Base-by-base conservation (phyloP, 2,888 invertebrate genomes). In the Orgyia antiqua region DNA sequence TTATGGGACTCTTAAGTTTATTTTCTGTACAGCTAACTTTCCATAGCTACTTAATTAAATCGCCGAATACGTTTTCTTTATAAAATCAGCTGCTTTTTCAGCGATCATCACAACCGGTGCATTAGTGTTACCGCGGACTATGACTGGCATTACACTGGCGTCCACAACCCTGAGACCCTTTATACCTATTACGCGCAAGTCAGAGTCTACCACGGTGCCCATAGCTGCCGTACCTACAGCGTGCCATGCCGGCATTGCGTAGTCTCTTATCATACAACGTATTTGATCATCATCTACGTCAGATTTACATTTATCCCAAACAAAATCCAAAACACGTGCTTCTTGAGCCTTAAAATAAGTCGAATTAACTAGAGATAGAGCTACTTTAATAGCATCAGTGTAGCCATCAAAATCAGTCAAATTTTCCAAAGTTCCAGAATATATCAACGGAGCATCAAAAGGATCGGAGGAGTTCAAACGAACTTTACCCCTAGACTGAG, bases 91-190 rank as follows among this genome's bases (percentile, higher is more conserved):
- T 0, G 76, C 77, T 39, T 56, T 60, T 45, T 83, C 82, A 0
- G 80, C 82, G 19, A 82, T 64, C 82, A 83, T 83, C 4, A 82
- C 55, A 4, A 76, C 75, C 0, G 78, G 75, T 0, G 82, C 71
- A 34, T 82, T 78, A 2, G 79, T 82, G 42, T 83, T 84, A 0
- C 78, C 82, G 3, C 83, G 58, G 2, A 68, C 29, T 1, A 76
- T 59, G 9, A 45, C 45, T 1, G 82, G 77, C 71, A 83, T 75
- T 2, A 66, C 68, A 32, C 78, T 76, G 9, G 82, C 83, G n/a
- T n/a, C n/a, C n/a, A n/a, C n/a, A n/a, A n/a, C n/a, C n/a, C n/a
- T n/a, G n/a, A n/a, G n/a, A n/a, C 39, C 83, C 83, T 4, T 5
- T 4, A 82, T 33, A 0, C 77, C 77, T 0, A 31, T 31, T 13